phyloP scores from a whole-genome alignment of 1,140 invertebrate genomes.

The Neodiprion lecontei region DNA sequence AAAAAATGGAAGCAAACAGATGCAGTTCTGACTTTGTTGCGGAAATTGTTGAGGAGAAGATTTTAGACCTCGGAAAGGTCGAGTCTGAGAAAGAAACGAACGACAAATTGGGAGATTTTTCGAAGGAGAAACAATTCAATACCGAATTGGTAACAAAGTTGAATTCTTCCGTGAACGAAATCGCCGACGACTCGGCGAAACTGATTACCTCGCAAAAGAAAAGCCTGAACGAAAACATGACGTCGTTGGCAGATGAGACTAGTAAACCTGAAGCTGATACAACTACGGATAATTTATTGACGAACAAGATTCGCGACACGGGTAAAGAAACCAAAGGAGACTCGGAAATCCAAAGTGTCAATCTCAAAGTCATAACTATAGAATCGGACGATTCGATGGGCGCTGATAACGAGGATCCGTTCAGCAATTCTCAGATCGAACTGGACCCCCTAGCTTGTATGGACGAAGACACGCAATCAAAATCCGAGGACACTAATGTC shows the following conservation, averaged over 20 bases:
- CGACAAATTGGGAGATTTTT: background rate
- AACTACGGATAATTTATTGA: conserved; percentile 13
- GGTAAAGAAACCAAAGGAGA: conserved; percentile 19
- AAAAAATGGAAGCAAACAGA: no score
- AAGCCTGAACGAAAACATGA: conserved; percentile 10
- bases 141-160: no score
- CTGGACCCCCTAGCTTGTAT: conserved; percentile 44
- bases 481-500: conserved; percentile 2
- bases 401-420: conserved; percentile 46
- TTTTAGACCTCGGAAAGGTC: background rate
- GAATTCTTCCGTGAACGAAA: background rate
- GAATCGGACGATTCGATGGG: conserved; percentile 50
- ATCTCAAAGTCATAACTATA: conserved; percentile 25
- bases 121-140: background rate
- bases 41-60: background rate
- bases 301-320: background rate
- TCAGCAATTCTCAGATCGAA: conserved; percentile 41
- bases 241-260: conserved; percentile 1
- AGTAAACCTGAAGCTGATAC: conserved; percentile 15
- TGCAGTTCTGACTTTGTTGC: no score
- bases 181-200: background rate
- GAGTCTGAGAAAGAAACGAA: background rate
- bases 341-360: conserved; percentile 34
- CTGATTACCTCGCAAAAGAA: background rate
- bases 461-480: conserved; percentile 32